Conservation (phyloP, 2,888 invertebrate species). For the Acleris cristana region DNA sequence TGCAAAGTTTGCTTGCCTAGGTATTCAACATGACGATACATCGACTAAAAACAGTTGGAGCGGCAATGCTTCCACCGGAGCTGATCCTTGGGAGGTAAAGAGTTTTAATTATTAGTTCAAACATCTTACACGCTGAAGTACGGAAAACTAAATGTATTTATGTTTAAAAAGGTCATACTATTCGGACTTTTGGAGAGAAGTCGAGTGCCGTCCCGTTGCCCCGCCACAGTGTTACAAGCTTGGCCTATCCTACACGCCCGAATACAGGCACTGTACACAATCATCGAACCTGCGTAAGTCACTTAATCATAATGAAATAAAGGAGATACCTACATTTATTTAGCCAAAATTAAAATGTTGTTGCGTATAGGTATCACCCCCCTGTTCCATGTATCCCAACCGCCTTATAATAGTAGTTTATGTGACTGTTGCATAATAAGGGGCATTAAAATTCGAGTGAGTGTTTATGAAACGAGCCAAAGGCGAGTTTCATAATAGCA, state of each 20-base stretch:
- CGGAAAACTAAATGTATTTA: background rate
- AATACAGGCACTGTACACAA: slow-evolving; percentile 94
- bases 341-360: background rate
- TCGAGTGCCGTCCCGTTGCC: slow-evolving; percentile 91
- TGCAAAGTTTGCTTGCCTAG: slow-evolving; percentile 43
- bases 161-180: slow-evolving; percentile 85
- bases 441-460: too few relatives aligned
- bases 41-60: slow-evolving; percentile 78
- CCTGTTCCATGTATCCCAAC: too few relatives aligned
- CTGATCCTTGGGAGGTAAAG: slow-evolving; percentile 93
- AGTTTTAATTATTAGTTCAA: background rate
- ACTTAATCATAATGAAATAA: slow-evolving; percentile 10
- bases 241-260: slow-evolving; percentile 98
- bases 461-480: too few relatives aligned
- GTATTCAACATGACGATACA: slow-evolving; percentile 81
- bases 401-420: too few relatives aligned
- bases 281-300: slow-evolving; percentile 96
- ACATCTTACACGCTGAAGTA: too few relatives aligned
- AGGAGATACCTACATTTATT: background rate
- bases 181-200: slow-evolving; percentile 95
- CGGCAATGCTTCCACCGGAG: slow-evolving; percentile 76
- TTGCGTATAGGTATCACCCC: too few relatives aligned
- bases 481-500: too few relatives aligned
- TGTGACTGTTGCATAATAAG: too few relatives aligned
- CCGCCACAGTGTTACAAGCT: slow-evolving; percentile 93